phyloP scores from a whole-genome alignment of 2,113 vertebrate genomes.

The Cettia cetti region DNA sequence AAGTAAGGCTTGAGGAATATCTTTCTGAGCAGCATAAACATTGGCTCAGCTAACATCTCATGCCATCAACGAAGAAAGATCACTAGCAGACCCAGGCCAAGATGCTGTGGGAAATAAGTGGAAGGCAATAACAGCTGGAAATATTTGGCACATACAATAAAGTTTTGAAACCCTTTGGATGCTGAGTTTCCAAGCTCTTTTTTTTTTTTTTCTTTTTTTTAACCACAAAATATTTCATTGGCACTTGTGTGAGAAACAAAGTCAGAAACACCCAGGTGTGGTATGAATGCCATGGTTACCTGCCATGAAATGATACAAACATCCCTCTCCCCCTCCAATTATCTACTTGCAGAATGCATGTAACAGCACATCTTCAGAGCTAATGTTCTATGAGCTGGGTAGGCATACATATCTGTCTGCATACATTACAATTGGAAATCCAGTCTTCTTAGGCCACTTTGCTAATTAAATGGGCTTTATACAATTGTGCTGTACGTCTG shows the following conservation, averaged over 20 bases:
- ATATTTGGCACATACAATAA: conserved; percentile 62
- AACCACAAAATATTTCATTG: neutral
- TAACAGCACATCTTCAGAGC: neutral
- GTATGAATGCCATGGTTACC: neutral
- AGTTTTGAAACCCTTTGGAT: conserved; percentile 56
- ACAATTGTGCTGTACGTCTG: neutral
- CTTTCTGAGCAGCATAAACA: conserved; percentile 58
- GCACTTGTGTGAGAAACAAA: neutral
- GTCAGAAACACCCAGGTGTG: neutral
- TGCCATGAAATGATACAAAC: neutral
- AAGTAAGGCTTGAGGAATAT: conserved; percentile 53
- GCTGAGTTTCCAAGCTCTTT: neutral
- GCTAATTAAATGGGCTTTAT: neutral
- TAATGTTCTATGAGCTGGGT: neutral
- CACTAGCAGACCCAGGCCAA: conserved; percentile 54
- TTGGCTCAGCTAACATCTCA: conserved; percentile 62
- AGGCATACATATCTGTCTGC: neutral
- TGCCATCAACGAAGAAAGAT: conserved; percentile 45
- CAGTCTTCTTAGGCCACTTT: neutral
- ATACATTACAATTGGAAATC: neutral
- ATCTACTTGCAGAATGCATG: neutral
- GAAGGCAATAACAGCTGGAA: conserved; percentile 67
- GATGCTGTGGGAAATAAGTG: conserved; percentile 69
- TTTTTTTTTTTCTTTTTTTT: neutral
- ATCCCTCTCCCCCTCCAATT: neutral